Evolutionary conservation across 2,888 invertebrate species (phyloP), one percentile per base, ranked within the genome.

Genomic region (Cerastis leucographa): DNA sequence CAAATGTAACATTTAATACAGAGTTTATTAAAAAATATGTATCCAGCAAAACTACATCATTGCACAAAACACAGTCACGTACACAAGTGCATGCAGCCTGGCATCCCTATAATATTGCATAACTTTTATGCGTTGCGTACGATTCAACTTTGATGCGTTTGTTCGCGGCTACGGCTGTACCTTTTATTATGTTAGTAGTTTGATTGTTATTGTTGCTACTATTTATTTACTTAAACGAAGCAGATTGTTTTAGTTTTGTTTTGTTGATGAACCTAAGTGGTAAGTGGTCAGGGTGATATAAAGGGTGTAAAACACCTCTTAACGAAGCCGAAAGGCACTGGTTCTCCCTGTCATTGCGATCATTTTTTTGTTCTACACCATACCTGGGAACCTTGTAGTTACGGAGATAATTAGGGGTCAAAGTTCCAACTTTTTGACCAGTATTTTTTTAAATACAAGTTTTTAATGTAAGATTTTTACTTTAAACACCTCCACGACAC

Each of bases 101-200:
- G 46, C 76, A 42, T 68, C 49, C 75, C 83, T 76, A 84, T 87
- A 86, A 88, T 89, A 91, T 91, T 90, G 89, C 89, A 75, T 74
- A 90, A 88, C 87, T 91, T 89, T 84, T 74, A 86, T 78, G 79
- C 86, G 80, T 80, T 77, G 85, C 80, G 85, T 88, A 90, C 83
- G 67, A 73, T 61, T 56, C 75, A 89, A 91, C 89, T 90, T 88
- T 83, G 84, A 88, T 88, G 83, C 85, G 86, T 88, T 89, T 88
- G 89, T 89, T 86, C 81, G 78, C 80, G 64, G 73, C 81, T 46
- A 68, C 67, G 67, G 54, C 44, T 84, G 76, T 78, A 83, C 80
- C 35, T 68, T 51, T 49, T 65, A 70, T 62, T 72, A 11, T 65
- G 67, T 65, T 61, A n/a, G 22, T 69, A 51, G 19, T 59, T 51